Evolutionary conservation across 2,113 vertebrate genomes (phyloP), one percentile per base, ranked within the genome.

Genomic region (Onychostruthus taczanowskii): DNA sequence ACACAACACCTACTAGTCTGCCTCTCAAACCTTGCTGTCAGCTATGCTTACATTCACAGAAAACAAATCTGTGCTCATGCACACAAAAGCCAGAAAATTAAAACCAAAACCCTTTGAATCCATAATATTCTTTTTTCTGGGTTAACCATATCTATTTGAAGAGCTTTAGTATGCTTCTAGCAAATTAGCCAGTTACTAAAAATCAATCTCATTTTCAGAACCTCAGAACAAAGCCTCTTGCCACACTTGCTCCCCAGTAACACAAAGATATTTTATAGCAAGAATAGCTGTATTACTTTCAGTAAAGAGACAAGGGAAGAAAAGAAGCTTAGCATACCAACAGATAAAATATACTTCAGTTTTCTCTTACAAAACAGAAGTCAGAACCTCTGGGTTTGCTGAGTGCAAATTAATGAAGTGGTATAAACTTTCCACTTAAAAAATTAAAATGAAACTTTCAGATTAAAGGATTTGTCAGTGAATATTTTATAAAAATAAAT

Each of bases 381-480:
- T 82, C 94, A 94, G 84, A 87, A 89, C 75, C 89, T 94, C 89
- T 84, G 62, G 63, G 69, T 67, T 94, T 96, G 88, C 89, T 87
- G 28, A 84, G 33, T 50, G 55, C 30, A 97, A 97, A 96, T 95
- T 96, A 97, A 90, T 91, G 84, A 95, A 95, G 91, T 69, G 37
- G 79, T 75, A 95, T 58, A 95, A 96, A 93, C 52, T 83, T 62
- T 52, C 33, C 47, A 59, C 72, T 59, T 80, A 95, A 61, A 85
- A 26, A 46, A 37, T 12, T 15, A 16, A 94, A 97, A 92, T 74
- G 31, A 92, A 88, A 80, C 68, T 96, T 97, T 95, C 75, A 94
- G 90, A 97, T 94, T 94, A 97, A 95, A 95, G 94, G 82, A 95
- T 96, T 97, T 97, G 55, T 58, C 84, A 95, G 11, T 43, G 84